Percentiles rank a stretch among this genome's conserved stretches.
Conservation (phyloP, 2,797 vertebrate genomes). For the Taenioides sp. region DNA sequence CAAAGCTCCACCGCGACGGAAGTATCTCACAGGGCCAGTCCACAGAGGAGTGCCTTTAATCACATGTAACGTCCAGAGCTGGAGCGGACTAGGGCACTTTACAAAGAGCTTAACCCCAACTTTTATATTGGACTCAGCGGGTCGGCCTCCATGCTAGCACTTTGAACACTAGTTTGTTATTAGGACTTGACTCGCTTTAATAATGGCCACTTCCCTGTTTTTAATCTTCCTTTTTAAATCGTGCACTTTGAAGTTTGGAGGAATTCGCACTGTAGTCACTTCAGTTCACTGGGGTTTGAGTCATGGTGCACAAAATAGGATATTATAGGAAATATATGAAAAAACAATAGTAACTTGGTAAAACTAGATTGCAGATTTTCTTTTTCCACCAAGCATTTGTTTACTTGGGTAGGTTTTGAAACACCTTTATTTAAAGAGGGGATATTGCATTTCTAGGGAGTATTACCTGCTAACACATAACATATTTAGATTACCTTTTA, state of each 20-base stretch:
- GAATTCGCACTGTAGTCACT: constrained; percentile 42
- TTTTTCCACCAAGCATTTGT: too few relatives aligned
- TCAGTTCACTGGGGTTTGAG: constrained; percentile 35
- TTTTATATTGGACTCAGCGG: constrained; percentile 85
- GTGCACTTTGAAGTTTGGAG: constrained; percentile 62
- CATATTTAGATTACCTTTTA: too few relatives aligned
- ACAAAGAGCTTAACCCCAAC: constrained; percentile 87
- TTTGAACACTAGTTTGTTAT: constrained; percentile 86
- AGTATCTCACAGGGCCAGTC: constrained; percentile 76
- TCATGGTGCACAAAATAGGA: constrained; percentile 30
- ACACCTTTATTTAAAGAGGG: too few relatives aligned
- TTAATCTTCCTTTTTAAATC: constrained; percentile 31
- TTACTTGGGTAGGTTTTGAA: too few relatives aligned
- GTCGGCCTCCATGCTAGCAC: constrained; percentile 81
- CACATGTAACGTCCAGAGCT: constrained; percentile 80
- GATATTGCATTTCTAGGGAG: too few relatives aligned
- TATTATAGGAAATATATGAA: not conserved
- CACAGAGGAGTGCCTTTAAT: constrained; percentile 80
- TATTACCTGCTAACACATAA: too few relatives aligned
- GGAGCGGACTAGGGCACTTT: constrained; percentile 74
- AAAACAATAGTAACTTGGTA: not conserved
- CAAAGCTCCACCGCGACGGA: constrained; percentile 84
- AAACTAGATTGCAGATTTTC: too few relatives aligned
- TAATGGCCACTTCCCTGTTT: constrained; percentile 73
- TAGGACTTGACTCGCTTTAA: constrained; percentile 79